Conservation (phyloP, 2,797 vertebrate species). For the Phrynocephalus guinanensis region DNA sequence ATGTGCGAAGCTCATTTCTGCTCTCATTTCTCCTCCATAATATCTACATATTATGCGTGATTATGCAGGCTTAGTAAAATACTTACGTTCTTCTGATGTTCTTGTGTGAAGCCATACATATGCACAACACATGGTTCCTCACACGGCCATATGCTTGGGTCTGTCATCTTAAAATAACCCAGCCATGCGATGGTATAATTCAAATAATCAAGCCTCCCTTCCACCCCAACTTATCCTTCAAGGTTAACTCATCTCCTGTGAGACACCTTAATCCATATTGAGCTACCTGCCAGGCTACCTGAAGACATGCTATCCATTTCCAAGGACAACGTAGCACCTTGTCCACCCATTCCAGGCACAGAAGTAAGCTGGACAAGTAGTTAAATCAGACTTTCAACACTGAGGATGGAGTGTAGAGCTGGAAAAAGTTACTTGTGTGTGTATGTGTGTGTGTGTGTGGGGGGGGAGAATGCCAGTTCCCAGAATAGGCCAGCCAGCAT, state of each 20-base stretch:
- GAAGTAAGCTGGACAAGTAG: neutral
- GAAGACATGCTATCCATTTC: neutral
- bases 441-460: too few relatives aligned
- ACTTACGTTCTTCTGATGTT: constrained; percentile 43
- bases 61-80: constrained; percentile 57
- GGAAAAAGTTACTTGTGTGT: too few relatives aligned
- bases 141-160: constrained; percentile 69
- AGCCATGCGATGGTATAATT: constrained; percentile 63
- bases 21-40: constrained; percentile 11
- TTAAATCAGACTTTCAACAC: too few relatives aligned
- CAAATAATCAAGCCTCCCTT: constrained; percentile 42
- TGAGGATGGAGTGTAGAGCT: too few relatives aligned
- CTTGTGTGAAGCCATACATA: constrained; percentile 68
- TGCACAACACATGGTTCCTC: constrained; percentile 67
- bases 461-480: too few relatives aligned
- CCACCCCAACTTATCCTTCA: constrained; percentile 63
- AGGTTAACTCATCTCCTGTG: constrained; percentile 76
- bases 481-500: too few relatives aligned
- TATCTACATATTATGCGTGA: neutral
- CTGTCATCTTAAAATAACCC: constrained; percentile 70
- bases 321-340: neutral
- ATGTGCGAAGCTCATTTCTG: constrained; percentile 63
- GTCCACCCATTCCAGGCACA: neutral
- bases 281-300: neutral
- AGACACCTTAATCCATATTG: constrained; percentile 48